A percentile compares a stretch with the other conserved stretches of the same genome.
Evolutionary conservation across 92 coral and sea anemone genomes (phyloP).

Genomic region (Micromussa lordhowensis): DNA sequence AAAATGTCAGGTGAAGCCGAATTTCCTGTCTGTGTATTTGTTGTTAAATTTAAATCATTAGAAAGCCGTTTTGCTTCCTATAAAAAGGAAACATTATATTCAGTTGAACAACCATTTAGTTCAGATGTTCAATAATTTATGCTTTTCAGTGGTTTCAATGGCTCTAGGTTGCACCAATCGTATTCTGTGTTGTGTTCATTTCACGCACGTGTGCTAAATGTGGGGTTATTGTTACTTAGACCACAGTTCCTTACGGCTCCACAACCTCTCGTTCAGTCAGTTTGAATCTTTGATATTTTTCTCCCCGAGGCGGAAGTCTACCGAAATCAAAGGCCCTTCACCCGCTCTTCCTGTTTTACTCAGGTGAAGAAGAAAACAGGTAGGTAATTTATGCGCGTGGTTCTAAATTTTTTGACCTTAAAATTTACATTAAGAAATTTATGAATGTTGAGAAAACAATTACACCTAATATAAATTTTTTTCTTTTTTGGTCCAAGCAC

Average conservation of each 20-base stretch:
- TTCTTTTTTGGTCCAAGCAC: background rate
- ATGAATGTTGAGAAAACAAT: slow-evolving; percentile 2
- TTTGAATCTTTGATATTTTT: background rate
- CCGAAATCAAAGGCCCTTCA: background rate
- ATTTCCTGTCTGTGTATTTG: background rate
- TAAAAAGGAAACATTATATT: background rate
- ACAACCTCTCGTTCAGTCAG: background rate
- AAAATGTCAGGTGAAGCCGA: background rate
- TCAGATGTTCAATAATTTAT: slow-evolving; percentile 13
- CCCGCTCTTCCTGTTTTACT: background rate
- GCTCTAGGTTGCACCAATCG: slow-evolving; percentile 20
- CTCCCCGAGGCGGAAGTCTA: background rate
- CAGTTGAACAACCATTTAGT: slow-evolving; percentile 9
- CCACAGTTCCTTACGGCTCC: background rate
- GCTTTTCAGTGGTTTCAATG: background rate
- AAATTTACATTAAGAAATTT: background rate
- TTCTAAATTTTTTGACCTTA: background rate
- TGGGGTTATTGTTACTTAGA: background rate
- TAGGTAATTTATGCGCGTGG: background rate
- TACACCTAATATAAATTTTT: background rate
- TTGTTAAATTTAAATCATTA: background rate
- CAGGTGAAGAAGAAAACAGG: background rate
- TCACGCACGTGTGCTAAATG: slow-evolving; percentile 54
- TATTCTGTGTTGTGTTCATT: slow-evolving; percentile 3
- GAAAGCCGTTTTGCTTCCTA: background rate